A percentile compares a stretch with the other conserved stretches of the same genome.
Evolutionary conservation across 2,888 invertebrate species (phyloP).

Genomic region (Drosophila nr. medialis): DNA sequence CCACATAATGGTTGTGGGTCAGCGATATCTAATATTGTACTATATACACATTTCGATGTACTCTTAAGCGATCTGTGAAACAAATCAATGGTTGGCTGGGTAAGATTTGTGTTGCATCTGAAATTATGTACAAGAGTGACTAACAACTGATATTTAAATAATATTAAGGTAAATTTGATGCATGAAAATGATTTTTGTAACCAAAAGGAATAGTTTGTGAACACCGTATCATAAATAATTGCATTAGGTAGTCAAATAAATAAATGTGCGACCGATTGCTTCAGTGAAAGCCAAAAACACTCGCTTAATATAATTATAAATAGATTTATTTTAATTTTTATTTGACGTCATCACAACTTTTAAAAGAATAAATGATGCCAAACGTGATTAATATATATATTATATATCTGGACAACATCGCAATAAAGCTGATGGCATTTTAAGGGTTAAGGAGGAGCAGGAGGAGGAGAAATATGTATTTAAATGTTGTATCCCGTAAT

Average conservation of each 20-base stretch:
- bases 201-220: background rate
- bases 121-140: background rate
- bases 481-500: constrained; percentile 2
- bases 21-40: constrained; percentile 7
- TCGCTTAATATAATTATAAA: background rate
- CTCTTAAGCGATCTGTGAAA: background rate
- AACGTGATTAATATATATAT: background rate
- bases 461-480: constrained; percentile 7
- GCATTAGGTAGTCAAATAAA: background rate
- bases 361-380: background rate
- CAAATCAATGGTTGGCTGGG: background rate
- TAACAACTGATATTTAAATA: background rate
- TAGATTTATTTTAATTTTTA: background rate
- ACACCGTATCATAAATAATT: background rate
- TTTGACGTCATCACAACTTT: background rate
- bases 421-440: background rate
- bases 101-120: background rate
- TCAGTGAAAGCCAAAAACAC: background rate
- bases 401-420: background rate
- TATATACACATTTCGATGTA: constrained; percentile 12
- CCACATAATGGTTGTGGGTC: constrained; percentile 28
- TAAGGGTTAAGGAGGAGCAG: background rate
- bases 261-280: background rate
- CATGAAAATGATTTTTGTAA: fast-evolving
- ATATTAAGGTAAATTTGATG: background rate